phyloP scores from a whole-genome alignment of 2,797 vertebrate species.

The Oophaga sylvatica region DNA sequence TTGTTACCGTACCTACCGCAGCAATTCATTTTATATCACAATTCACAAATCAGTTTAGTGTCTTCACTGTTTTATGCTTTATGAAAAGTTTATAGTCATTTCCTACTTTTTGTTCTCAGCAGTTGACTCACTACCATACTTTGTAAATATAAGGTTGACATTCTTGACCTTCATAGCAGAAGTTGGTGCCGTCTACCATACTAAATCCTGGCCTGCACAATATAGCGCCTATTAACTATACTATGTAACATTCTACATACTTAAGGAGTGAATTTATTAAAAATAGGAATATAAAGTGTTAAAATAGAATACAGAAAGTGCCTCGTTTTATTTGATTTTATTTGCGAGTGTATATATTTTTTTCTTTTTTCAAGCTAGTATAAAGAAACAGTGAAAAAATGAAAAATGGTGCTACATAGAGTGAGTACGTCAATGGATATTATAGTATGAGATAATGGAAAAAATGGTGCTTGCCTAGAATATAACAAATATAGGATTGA shows the following conservation, averaged over 20 bases:
- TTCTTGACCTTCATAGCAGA: neutral
- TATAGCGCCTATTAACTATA: neutral
- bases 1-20: conserved; percentile 43
- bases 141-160: conserved; percentile 8
- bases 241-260: neutral
- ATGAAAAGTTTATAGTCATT: conserved; percentile 20
- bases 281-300: neutral
- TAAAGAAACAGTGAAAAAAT: too few species aligned
- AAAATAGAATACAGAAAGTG: neutral
- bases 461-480: too few species aligned
- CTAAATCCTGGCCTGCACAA: neutral
- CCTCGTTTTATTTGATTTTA: too few species aligned
- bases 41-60: conserved; percentile 51
- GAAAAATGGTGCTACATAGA: too few species aligned
- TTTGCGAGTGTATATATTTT: too few species aligned
- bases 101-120: conserved; percentile 8
- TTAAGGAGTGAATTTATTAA: neutral
- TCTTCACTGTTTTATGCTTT: conserved; percentile 17
- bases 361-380: too few species aligned
- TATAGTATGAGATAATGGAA: too few species aligned
- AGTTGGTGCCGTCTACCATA: neutral
- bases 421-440: too few species aligned
- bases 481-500: too few species aligned
- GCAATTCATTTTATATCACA: conserved; percentile 55
- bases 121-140: neutral